Evolutionary conservation across 2,797 vertebrate species (phyloP), one percentile per base, ranked within the genome.

Genomic region (Catharus ustulatus): DNA sequence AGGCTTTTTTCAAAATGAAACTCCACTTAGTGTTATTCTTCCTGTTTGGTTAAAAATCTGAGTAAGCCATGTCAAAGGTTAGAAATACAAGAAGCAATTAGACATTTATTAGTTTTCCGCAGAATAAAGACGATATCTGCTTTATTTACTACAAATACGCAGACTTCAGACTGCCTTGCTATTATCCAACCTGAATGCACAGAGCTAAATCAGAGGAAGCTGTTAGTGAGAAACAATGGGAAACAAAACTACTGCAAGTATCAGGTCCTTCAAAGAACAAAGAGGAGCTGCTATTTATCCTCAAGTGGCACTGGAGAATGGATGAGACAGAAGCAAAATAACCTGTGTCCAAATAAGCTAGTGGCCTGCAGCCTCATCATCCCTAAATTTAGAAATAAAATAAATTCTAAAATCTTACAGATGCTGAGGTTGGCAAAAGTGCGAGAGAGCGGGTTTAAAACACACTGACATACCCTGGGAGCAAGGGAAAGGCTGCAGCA

Each of bases 111-210:
- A 67, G 45, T 84, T 52, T 69, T 75, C 42, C 52, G 21, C 43
- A 93, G 43, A 91, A 84, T 42, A 38, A 93, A 40, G 46, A 75
- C 69, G 21, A 55, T 72, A 91, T 46, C 36, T 72, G n/a, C 30
- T 90, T 93, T 91, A 66, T 86, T 91, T 90, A 73, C 36, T 73
- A 62, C 63, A 88, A 91, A 76, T 79, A 84, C 48, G 51, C 63
- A 76, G 52, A 62, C 22, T 87, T 93, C 58, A 76, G 19, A 20
- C 26, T 64, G 27, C 58, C 48, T 73, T 1, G 5, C 40, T 82
- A 23, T 94, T 84, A 59, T 81, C 26, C 32, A 84, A 21, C 17
- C 48, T 90, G 69, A 89, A 91, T 66, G 64, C 34, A 27, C 5
- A 15, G 38, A 74, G 11, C 38, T 67, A 81, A 83, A 93, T 49